Percentiles rank a stretch among this genome's conserved stretches.
These are phyloP conservation scores for Oreochromis grahami DNA, from an alignment of 2,797 vertebrate species.

Conservation along the genomic window DNA sequence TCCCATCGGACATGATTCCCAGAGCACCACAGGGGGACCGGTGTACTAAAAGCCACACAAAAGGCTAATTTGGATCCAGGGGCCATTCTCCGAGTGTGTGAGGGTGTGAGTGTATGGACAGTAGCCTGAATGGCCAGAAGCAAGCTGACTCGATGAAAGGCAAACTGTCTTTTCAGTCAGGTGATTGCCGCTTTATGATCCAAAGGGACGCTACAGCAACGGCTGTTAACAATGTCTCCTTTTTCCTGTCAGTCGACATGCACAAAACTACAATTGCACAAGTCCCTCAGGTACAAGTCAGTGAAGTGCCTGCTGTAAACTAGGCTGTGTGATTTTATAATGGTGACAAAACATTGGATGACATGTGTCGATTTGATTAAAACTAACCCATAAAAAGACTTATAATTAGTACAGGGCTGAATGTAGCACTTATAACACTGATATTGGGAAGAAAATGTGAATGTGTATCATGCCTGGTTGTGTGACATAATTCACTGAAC, in stretches of 20 bases:
- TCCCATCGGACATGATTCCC: slow-evolving; percentile 52
- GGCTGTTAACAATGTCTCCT: not conserved
- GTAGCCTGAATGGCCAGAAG: slow-evolving; percentile 37
- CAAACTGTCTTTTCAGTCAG: slow-evolving; percentile 8
- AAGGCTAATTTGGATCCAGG: slow-evolving; percentile 58
- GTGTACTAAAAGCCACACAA: slow-evolving; percentile 63
- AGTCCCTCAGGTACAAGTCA: not conserved
- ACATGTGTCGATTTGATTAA: not conserved
- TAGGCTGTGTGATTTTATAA: not conserved
- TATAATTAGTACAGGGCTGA: not conserved
- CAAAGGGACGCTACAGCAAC: not conserved
- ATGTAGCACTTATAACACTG: not conserved
- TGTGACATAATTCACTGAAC: not conserved
- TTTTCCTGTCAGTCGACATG: not conserved
- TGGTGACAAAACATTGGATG: not conserved
- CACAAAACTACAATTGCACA: not conserved
- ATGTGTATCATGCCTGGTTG: not conserved
- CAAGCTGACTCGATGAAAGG: not conserved
- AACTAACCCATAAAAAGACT: not conserved
- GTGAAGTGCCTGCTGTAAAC: not conserved
- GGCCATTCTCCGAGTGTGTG: slow-evolving; percentile 9
- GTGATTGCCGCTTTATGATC: not conserved
- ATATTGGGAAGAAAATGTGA: not conserved
- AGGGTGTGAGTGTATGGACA: slow-evolving; percentile 7
- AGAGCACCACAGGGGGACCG: slow-evolving; percentile 43